Evolutionary conservation across 2,888 invertebrate species (phyloP), one percentile per base, ranked within the genome.

Genomic region (Xanthia togata): DNA sequence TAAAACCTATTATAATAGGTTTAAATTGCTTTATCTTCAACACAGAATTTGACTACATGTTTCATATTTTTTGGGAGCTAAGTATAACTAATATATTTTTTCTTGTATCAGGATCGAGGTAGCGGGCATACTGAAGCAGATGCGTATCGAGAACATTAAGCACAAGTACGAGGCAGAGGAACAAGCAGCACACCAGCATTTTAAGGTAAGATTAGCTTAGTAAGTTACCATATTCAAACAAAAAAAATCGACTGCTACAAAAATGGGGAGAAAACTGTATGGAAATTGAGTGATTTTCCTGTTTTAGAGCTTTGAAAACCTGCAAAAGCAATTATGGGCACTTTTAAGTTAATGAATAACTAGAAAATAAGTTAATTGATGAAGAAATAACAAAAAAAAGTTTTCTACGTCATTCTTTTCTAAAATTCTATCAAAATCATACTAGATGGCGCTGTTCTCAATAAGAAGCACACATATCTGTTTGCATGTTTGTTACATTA

Each of bases 151-250:
- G 83, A 99, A 99, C 93, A 98, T 99, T 72, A 97, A 98, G 75
- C 98, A 99, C 93, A 98, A 98, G 93, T 98, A 97, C 92, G 98
- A 98, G 76, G 98, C 99, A 0, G 99, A 99, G 94, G 98, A 98
- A 90, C 98, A 98, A 90, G 99, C 99, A 0, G 98, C 99, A 0
- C 95, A 97, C 79, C 99, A 99, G 93, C 98, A 99, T 95, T 98
- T 98, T 90, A 98, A 99, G 97, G 98, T 98, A 94, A 89, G 95
- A 81, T 1, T 81, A 81, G 70, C 11, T 20, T 71, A 38, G 12
- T n/a, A n/a, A n/a, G n/a, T 68, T 35, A 20, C 2, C 1, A 2
- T 35, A 6, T 2, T 20, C 8, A 31, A 47, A n/a, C 31, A 0
- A 9, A 3, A 1, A 44, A 55, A 11, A 14, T 53, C 0, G 2